phyloP scores from a whole-genome alignment of 2,888 invertebrate species.

The Nomada hirtipes region DNA sequence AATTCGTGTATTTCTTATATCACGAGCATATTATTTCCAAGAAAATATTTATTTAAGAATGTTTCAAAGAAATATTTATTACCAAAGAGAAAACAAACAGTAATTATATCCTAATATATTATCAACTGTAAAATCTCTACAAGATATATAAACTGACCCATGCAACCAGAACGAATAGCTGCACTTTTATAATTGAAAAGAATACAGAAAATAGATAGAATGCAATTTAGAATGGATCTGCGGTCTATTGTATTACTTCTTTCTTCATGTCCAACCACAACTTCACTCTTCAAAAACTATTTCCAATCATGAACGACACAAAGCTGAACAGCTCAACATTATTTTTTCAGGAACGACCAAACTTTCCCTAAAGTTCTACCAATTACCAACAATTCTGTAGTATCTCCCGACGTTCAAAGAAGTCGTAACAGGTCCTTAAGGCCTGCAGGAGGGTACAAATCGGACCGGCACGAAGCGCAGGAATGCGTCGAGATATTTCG shows the following conservation, averaged over 20 bases:
- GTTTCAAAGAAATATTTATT: too few relatives aligned
- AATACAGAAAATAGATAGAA: not conserved
- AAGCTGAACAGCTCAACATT: too few relatives aligned
- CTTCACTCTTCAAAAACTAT: too few relatives aligned
- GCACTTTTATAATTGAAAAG: not conserved
- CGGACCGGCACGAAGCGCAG: slow-evolving; percentile 63
- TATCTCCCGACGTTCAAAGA: not conserved
- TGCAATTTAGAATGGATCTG: not conserved
- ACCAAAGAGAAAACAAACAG: too few relatives aligned
- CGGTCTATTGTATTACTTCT: not conserved
- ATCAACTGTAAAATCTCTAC: too few relatives aligned
- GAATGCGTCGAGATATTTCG: slow-evolving; percentile 76
- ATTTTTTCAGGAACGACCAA: too few relatives aligned
- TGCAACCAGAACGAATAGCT: slow-evolving; percentile 1
- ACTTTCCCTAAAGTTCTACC: not conserved
- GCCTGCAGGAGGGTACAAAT: slow-evolving; percentile 63
- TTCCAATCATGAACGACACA: too few relatives aligned
- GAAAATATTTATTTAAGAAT: too few relatives aligned
- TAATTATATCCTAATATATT: too few relatives aligned
- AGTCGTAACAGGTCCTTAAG: slow-evolving; percentile 60
- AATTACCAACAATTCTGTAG: not conserved
- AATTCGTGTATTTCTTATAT: too few relatives aligned
- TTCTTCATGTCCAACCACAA: not conserved
- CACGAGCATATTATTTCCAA: too few relatives aligned
- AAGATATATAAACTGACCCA: not conserved